These are phyloP conservation scores for Atherinomorus stipes DNA, from an alignment of 2,113 vertebrate genomes.

Conservation along the genomic window DNA sequence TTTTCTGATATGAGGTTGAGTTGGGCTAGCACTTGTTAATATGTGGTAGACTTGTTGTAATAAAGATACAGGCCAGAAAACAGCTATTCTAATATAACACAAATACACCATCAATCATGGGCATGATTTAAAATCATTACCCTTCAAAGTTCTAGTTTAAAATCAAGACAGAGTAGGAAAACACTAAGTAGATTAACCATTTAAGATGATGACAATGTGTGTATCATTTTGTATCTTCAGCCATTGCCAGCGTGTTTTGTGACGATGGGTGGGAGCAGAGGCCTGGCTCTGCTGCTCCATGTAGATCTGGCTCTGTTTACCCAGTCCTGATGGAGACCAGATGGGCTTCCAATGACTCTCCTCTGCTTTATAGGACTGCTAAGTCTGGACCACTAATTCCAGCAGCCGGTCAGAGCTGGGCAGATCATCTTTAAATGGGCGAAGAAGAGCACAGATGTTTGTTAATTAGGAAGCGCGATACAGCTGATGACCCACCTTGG, in stretches of 20 bases:
- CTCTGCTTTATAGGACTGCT: slow-evolving; percentile 41
- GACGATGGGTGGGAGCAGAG: slow-evolving; percentile 67
- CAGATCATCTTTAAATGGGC: slow-evolving; percentile 27
- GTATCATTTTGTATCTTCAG: slow-evolving; percentile 72
- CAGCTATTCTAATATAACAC: slow-evolving; percentile 32
- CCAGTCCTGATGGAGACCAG: slow-evolving; percentile 77
- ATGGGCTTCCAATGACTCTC: slow-evolving; percentile 68
- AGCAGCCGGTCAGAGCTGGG: slow-evolving; percentile 44
- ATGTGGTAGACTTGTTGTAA: slow-evolving; percentile 4
- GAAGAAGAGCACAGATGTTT: slow-evolving; percentile 45
- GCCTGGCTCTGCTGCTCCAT: slow-evolving; percentile 62
- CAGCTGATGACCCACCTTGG: slow-evolving; percentile 33
- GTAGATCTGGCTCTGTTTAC: slow-evolving; percentile 78
- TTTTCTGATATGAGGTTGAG: slow-evolving; percentile 3
- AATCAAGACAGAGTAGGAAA: slow-evolving; percentile 25
- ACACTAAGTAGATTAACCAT: slow-evolving; percentile 61
- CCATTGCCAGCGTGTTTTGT: slow-evolving; percentile 64
- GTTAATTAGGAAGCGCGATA: slow-evolving; percentile 43
- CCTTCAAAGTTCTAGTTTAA: slow-evolving; percentile 30
- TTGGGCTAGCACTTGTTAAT: slow-evolving; percentile 21
- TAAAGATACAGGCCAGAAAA: slow-evolving; percentile 21
- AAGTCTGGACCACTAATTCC: slow-evolving; percentile 60
- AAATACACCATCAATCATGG: slow-evolving; percentile 38
- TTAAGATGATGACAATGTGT: slow-evolving; percentile 71
- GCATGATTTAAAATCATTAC: slow-evolving; percentile 31